Percentiles rank a stretch among this genome's conserved stretches.
Evolutionary conservation across 2,888 invertebrate species (phyloP).

Genomic region (Danaus chrysippus): DNA sequence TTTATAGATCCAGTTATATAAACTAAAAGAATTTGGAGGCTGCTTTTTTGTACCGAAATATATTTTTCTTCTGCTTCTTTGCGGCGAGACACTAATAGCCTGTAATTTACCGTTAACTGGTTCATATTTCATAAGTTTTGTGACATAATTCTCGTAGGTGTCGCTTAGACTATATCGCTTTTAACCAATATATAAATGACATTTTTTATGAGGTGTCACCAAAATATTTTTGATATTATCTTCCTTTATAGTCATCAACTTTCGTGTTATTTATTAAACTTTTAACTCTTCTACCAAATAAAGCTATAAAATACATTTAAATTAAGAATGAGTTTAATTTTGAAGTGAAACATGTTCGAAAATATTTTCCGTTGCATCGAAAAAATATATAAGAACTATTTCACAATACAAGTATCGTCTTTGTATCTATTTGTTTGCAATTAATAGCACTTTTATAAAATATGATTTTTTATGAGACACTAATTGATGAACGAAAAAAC

Average conservation of each 20-base stretch:
- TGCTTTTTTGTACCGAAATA: slow-evolving; percentile 18
- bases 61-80: slow-evolving; percentile 20
- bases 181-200: slow-evolving; percentile 17
- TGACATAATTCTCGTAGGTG: slow-evolving; percentile 34
- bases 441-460: too few species aligned
- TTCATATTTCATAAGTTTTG: slow-evolving; percentile 33
- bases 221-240: slow-evolving; percentile 22
- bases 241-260: slow-evolving; percentile 16
- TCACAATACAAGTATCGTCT: too few species aligned
- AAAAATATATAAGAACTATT: too few species aligned
- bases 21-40: too few species aligned
- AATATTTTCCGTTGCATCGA: too few species aligned
- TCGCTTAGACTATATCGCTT: slow-evolving; percentile 23
- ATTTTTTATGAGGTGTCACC: slow-evolving; percentile 27
- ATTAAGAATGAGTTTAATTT: slow-evolving; percentile 6
- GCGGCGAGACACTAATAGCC: slow-evolving; percentile 30
- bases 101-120: slow-evolving; percentile 33
- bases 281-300: slow-evolving; percentile 14
- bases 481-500: too few species aligned
- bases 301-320: slow-evolving; percentile 18
- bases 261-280: slow-evolving; percentile 14
- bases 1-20: too few species aligned
- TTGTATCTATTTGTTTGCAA: too few species aligned
- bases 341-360: not conserved
- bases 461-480: too few species aligned